phyloP scores from a whole-genome alignment of 2,888 invertebrate genomes.

The Limnephilus lunatus region DNA sequence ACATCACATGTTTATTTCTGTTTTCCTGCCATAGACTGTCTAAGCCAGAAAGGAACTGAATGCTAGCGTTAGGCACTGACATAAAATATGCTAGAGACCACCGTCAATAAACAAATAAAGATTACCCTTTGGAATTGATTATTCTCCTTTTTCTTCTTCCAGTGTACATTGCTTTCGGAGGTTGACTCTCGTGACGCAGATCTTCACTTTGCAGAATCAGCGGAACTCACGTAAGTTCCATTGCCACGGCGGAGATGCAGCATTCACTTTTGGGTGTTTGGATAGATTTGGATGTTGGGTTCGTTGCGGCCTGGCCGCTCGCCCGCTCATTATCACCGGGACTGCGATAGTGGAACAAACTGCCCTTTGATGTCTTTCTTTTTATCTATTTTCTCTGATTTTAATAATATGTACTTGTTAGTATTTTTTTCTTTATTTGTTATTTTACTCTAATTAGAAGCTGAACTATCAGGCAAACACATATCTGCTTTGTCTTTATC shows the following conservation, averaged over 20 bases:
- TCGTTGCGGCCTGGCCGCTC: no score
- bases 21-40: conserved; percentile 42
- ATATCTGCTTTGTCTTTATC: no score
- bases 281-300: no score
- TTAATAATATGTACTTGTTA: no score
- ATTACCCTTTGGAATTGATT: background rate
- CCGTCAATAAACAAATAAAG: background rate
- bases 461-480: no score
- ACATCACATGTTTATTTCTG: conserved; percentile 17
- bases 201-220: background rate
- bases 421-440: no score
- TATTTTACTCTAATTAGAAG: no score
- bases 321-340: no score
- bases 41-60: conserved; percentile 46
- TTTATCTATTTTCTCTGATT: no score
- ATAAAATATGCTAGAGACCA: background rate
- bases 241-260: background rate
- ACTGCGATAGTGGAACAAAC: no score
- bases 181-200: background rate
- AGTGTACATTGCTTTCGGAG: background rate
- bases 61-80: background rate
- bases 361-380: no score
- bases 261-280: background rate
- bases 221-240: background rate
- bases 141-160: background rate